Evolutionary conservation across 2,113 vertebrate genomes (phyloP), one percentile per base, ranked within the genome.

Genomic region (Harpagus bidentatus): DNA sequence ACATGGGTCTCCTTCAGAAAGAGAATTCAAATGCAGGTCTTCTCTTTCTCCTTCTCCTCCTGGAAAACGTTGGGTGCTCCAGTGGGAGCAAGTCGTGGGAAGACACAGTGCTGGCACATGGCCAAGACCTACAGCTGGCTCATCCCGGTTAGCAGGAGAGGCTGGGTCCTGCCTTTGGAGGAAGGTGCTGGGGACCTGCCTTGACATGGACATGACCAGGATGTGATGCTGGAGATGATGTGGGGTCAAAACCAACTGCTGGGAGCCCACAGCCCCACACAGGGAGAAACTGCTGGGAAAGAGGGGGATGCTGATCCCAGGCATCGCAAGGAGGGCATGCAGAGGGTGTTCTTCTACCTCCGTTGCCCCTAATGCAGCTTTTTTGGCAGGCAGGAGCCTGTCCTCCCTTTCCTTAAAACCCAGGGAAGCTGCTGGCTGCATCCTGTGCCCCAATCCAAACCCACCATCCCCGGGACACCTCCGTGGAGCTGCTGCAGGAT

Each of bases 51-150:
- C 26, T 81, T 61, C 50, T 78, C 63, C 77, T 86, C 36, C 36
- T 59, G 59, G 23, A 72, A 72, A 84, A 92, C 0, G 7, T 0
- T 62, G 38, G 48, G 25, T 52, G 67, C 26, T 50, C 23, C 1
- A 0, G 16, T 8, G 34, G 12, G 7, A 91, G 36, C 26, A 40
- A 63, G 56, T 48, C 7, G 4, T 11, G 22, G 78, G 69, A 83
- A 80, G 38, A 53, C 23, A n/a, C 0, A 0, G 71, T 38, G 31
- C 45, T 5, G 7, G 70, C 25, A 69, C 32, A 7, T 0, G 0
- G 62, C 22, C 32, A 45, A 73, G 31, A 72, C 43, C 26, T 69
- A 58, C 34, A 42, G 34, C 15, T 0, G 0, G 34, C 48, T 92
- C 52, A 58, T 16, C n/a, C 47, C 4, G 2, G 32, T 32, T n/a